Percentiles rank a stretch among this genome's conserved stretches.
Evolutionary conservation across 2,888 invertebrate genomes (phyloP).

Genomic region (Callyntrura guangdongensis): DNA sequence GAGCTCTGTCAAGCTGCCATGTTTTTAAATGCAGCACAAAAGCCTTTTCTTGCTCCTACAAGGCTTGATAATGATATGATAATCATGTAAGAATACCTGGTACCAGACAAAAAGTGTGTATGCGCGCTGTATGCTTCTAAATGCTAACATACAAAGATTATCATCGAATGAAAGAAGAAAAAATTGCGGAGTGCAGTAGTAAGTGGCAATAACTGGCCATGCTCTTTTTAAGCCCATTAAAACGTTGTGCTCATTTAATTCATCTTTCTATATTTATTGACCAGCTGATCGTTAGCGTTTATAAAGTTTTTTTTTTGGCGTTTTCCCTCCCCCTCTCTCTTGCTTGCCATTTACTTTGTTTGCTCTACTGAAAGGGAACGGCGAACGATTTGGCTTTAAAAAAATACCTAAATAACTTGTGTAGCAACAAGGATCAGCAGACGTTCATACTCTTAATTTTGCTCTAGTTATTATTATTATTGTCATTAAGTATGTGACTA

Average conservation of each 20-base stretch:
- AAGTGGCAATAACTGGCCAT: slow-evolving; percentile 42
- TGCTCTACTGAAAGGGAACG: slow-evolving; percentile 1
- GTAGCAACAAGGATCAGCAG: slow-evolving; percentile 26
- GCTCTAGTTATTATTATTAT: slow-evolving; percentile 62
- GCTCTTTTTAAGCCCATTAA: slow-evolving; percentile 3
- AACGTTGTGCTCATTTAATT: slow-evolving; percentile 24
- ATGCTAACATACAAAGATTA: slow-evolving; percentile 31
- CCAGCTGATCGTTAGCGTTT: slow-evolving; percentile 19
- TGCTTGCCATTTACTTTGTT: not conserved
- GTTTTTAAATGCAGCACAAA: slow-evolving; percentile 63
- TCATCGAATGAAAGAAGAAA: not conserved
- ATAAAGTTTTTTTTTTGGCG: slow-evolving; percentile 37
- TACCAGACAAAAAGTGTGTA: slow-evolving; percentile 20
- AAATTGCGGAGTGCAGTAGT: slow-evolving; percentile 2
- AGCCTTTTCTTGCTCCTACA: slow-evolving; percentile 58
- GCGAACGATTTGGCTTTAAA: slow-evolving; percentile 4
- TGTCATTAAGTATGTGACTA: not conserved
- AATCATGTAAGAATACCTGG: slow-evolving; percentile 30
- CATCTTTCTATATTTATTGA: slow-evolving; percentile 39
- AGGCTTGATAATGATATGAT: slow-evolving; percentile 29
- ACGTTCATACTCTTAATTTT: slow-evolving; percentile 29
- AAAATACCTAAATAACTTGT: slow-evolving; percentile 36
- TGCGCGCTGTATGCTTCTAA: not conserved
- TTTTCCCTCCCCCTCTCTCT: slow-evolving; percentile 22
- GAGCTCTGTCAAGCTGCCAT: slow-evolving; percentile 59